Conservation (phyloP, 2,888 invertebrate genomes). For the Digitonthophagus gazella region DNA sequence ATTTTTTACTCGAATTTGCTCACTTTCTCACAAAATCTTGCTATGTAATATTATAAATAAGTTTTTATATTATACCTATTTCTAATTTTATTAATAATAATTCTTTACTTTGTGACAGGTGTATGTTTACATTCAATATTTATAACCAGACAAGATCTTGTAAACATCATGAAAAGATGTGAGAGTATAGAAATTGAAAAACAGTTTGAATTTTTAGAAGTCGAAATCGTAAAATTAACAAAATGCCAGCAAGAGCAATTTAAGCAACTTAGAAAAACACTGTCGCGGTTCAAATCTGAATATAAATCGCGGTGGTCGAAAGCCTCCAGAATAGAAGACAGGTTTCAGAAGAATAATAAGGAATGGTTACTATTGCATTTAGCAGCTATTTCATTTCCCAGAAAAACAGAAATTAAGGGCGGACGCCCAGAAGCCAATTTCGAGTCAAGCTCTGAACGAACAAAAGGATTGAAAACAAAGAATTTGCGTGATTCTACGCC, state of each 20-base stretch:
- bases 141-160: neutral
- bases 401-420: constrained; percentile 3
- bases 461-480: constrained; percentile 29
- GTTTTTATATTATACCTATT: too few relatives aligned
- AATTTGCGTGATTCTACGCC: constrained; percentile 26
- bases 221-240: neutral
- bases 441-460: constrained; percentile 22
- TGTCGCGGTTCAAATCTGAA: neutral
- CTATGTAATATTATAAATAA: too few relatives aligned
- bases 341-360: neutral
- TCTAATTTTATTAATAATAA: too few relatives aligned
- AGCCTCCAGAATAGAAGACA: neutral
- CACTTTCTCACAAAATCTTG: too few relatives aligned
- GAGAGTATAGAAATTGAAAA: neutral
- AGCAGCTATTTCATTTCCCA: constrained; percentile 1
- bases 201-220: neutral
- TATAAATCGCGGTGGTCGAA: neutral
- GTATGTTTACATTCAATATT: neutral
- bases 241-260: too few relatives aligned
- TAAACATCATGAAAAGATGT: neutral
- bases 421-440: constrained; percentile 29
- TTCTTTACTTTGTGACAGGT: neutral
- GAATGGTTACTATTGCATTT: neutral
- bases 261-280: neutral
- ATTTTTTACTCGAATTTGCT: too few relatives aligned